phyloP scores from a whole-genome alignment of 2,113 vertebrate species.

The Setophaga coronata region DNA sequence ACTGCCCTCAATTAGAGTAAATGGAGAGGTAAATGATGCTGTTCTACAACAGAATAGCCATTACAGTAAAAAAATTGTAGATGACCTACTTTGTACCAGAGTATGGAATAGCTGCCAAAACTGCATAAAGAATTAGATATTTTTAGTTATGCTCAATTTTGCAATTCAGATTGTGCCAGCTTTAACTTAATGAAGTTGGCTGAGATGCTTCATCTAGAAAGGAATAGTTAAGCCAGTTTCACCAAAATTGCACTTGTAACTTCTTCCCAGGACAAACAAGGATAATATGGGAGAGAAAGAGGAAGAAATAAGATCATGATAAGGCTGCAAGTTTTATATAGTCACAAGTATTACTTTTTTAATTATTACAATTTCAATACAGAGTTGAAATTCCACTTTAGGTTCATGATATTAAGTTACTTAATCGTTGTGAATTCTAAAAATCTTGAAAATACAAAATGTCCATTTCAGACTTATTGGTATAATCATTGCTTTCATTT shows the following conservation, averaged over 20 bases:
- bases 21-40: conserved; percentile 50
- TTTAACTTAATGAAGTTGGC: conserved; percentile 35
- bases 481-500: neutral
- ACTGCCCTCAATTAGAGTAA: conserved; percentile 61
- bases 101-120: conserved; percentile 35
- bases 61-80: conserved; percentile 16
- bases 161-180: neutral
- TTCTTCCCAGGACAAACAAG: neutral
- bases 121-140: neutral
- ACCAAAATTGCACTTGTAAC: neutral
- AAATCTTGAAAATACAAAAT: neutral
- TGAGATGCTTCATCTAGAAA: neutral
- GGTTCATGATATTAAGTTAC: neutral
- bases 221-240: neutral
- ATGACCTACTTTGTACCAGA: conserved; percentile 6
- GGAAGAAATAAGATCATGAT: neutral
- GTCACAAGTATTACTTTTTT: neutral
- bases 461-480: neutral
- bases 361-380: too few species aligned
- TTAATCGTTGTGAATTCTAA: neutral
- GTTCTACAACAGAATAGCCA: conserved; percentile 38
- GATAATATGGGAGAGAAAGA: neutral
- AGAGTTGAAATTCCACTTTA: neutral
- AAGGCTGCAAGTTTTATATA: neutral
- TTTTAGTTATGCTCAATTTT: conserved; percentile 32